Conservation (phyloP, 2,113 vertebrate genomes). For the Columba livia region DNA sequence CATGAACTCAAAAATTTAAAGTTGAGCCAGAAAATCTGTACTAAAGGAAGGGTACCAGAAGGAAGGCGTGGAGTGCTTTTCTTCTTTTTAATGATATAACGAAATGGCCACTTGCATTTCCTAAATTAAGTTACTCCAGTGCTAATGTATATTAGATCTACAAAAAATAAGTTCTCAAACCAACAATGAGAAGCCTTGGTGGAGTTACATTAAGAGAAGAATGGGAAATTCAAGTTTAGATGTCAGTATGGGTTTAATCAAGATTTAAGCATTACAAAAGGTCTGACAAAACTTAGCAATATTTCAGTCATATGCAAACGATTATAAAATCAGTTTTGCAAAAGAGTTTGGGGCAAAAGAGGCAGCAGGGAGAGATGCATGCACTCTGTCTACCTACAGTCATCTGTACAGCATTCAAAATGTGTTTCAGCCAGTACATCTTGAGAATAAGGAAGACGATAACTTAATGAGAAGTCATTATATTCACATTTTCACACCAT, state of each 20-base stretch:
- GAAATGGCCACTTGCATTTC: background rate
- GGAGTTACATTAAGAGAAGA: background rate
- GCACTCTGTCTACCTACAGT: background rate
- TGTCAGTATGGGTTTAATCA: background rate
- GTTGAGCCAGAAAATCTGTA: background rate
- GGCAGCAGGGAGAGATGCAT: slow-evolving; percentile 20
- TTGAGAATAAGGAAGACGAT: slow-evolving; percentile 35
- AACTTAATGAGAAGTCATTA: slow-evolving; percentile 48
- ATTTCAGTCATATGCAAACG: background rate
- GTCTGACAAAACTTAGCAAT: background rate
- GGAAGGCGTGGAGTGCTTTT: background rate
- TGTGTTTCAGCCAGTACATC: background rate
- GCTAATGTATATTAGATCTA: background rate
- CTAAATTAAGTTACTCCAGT: background rate
- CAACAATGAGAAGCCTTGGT: background rate
- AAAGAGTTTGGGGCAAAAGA: background rate
- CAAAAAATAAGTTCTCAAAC: slow-evolving; percentile 5
- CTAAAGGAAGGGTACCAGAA: background rate
- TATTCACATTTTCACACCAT: slow-evolving; percentile 43
- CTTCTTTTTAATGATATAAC: background rate
- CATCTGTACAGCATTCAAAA: background rate
- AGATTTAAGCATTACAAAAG: background rate
- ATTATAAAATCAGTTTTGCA: background rate
- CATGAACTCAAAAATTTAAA: background rate
- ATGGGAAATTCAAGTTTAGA: background rate